These are phyloP conservation scores for Drosophila kanekoi DNA, from an alignment of 2,888 invertebrate genomes.

Conservation along the genomic window DNA sequence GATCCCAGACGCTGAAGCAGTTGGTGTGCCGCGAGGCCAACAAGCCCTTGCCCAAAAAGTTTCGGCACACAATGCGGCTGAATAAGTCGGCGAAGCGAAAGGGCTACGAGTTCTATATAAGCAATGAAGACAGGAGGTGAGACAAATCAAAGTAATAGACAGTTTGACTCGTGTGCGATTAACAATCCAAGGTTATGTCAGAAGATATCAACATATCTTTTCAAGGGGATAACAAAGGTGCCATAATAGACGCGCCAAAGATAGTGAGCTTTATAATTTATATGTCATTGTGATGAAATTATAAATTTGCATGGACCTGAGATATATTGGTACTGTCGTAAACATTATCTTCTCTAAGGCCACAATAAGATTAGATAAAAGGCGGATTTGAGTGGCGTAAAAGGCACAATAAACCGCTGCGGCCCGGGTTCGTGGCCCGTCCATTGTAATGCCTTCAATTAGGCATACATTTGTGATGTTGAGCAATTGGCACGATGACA, in stretches of 20 bases:
- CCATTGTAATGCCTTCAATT: constrained; percentile 62
- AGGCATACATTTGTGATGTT: constrained; percentile 23
- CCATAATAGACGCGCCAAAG: constrained; percentile 17
- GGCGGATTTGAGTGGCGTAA: constrained; percentile 30
- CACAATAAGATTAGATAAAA: constrained; percentile 61
- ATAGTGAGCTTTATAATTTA: constrained; percentile 14
- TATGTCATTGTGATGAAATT: constrained; percentile 60
- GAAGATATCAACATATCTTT: neutral
- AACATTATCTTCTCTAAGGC: constrained; percentile 41
- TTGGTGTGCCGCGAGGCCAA: constrained; percentile 76
- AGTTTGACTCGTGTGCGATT: neutral
- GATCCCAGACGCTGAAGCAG: constrained; percentile 64
- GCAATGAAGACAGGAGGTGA: constrained; percentile 82
- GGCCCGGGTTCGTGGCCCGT: constrained; percentile 38
- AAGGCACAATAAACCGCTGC: constrained; percentile 36
- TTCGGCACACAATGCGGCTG: constrained; percentile 76
- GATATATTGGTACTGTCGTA: constrained; percentile 33
- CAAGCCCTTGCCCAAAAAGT: constrained; percentile 80
- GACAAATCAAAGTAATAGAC: constrained; percentile 6
- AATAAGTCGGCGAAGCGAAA: constrained; percentile 82
- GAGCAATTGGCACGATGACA: constrained; percentile 60
- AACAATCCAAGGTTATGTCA: constrained; percentile 9
- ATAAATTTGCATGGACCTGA: constrained; percentile 26
- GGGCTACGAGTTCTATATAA: constrained; percentile 80
- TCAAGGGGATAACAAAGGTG: neutral